phyloP scores from a whole-genome alignment of 2,888 invertebrate genomes.

The Pristionchus entomophagus region DNA sequence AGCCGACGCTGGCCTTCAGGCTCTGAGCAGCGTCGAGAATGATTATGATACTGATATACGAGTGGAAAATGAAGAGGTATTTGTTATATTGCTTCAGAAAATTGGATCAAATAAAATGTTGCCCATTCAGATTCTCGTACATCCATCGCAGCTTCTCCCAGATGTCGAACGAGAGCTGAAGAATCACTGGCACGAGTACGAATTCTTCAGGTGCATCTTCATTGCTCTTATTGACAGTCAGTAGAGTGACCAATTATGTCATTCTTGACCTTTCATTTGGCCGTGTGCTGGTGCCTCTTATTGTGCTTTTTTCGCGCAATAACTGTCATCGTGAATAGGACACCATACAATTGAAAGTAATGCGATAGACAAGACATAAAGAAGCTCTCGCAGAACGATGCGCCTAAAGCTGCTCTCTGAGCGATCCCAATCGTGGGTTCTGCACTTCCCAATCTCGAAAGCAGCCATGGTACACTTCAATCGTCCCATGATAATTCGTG shows the following conservation, averaged over 20 bases:
- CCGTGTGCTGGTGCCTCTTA: neutral
- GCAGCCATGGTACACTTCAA: constrained; percentile 39
- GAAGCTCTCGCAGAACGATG: constrained; percentile 13
- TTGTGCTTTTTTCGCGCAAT: neutral
- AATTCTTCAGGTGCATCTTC: constrained; percentile 46
- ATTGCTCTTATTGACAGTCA: neutral
- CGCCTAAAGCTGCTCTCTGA: constrained; percentile 44
- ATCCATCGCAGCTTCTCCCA: constrained; percentile 7
- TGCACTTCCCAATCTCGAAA: constrained; percentile 28
- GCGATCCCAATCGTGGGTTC: constrained; percentile 23
- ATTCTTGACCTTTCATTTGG: constrained; percentile 3
- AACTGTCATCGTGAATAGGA: neutral
- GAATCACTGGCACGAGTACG: constrained; percentile 47
- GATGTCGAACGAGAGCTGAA: constrained; percentile 45
- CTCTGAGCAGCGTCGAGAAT: constrained; percentile 2
- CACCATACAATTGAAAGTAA: neutral
- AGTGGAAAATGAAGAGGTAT: constrained; percentile 45
- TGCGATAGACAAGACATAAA: neutral
- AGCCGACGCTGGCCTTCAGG: constrained; percentile 37
- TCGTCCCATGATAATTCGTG: constrained; percentile 24
- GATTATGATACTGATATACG: constrained; percentile 43
- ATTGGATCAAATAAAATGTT: neutral
- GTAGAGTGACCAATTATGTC: neutral
- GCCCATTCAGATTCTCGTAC: constrained; percentile 26
- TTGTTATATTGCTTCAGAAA: no score